A percentile compares a stretch with the other conserved stretches of the same genome.
Conservation (phyloP, 2,797 vertebrate species). For the Arctocebus calabarensis region DNA sequence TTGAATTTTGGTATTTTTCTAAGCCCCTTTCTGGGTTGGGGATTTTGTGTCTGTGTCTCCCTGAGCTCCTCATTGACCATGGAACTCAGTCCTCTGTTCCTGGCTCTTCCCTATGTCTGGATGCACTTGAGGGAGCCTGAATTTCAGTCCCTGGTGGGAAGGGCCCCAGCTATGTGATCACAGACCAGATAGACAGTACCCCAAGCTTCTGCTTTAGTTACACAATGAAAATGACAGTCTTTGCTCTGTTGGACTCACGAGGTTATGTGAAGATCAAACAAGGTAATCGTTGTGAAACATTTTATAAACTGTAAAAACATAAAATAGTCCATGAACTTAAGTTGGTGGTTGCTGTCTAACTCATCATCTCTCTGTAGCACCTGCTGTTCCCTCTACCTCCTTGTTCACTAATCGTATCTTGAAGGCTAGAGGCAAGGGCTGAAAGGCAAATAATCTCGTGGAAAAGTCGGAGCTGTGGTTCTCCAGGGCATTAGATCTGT, state of each 20-base stretch:
- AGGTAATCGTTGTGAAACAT: not conserved
- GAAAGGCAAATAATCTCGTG: not conserved
- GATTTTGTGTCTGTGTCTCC: constrained; percentile 24
- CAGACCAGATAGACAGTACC: not conserved
- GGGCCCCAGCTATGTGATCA: not conserved
- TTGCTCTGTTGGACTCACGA: not conserved
- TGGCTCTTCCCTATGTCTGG: not conserved
- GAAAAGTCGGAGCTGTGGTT: not conserved
- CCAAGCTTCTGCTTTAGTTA: not conserved
- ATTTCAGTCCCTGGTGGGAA: not conserved
- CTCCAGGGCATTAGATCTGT: not conserved
- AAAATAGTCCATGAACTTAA: not conserved
- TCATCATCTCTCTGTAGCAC: not conserved
- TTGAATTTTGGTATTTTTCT: constrained; percentile 27
- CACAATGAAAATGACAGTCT: not conserved
- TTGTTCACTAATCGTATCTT: constrained; percentile 4
- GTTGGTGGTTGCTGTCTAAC: not conserved
- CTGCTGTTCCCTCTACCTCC: not conserved
- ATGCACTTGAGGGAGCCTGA: not conserved
- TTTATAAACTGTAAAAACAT: not conserved
- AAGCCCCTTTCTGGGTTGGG: not conserved
- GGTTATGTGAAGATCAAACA: not conserved
- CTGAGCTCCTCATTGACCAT: not conserved
- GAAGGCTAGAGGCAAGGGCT: not conserved
- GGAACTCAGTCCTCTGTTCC: not conserved